These are phyloP conservation scores for Sebastes kiyomatsui DNA, from an alignment of 2,797 vertebrate genomes.

Conservation along the genomic window DNA sequence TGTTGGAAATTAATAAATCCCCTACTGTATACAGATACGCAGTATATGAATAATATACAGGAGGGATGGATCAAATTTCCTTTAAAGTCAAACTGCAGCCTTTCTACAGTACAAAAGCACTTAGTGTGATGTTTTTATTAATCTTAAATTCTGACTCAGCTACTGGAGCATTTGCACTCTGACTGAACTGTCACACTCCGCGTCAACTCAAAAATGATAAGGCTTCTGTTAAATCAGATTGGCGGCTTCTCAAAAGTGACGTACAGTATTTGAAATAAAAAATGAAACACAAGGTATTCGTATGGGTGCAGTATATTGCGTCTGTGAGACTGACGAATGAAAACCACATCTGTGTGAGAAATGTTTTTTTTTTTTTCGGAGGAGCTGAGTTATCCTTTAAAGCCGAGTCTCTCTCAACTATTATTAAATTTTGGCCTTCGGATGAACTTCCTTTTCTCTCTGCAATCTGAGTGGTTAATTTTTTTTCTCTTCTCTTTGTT, in stretches of 20 bases:
- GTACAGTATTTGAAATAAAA: background rate
- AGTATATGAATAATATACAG: background rate
- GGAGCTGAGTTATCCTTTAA: conserved; percentile 22
- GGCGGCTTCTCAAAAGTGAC: background rate
- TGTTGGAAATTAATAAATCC: background rate
- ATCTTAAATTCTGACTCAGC: background rate
- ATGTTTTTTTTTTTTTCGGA: background rate
- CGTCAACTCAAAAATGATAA: background rate
- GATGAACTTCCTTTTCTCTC: conserved; percentile 28
- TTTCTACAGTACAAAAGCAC: background rate
- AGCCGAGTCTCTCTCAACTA: conserved; percentile 32
- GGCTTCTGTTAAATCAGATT: background rate
- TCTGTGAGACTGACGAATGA: background rate
- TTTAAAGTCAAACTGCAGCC: background rate
- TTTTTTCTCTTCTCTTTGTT: conserved; percentile 1
- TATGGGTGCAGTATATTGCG: background rate
- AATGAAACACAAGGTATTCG: background rate
- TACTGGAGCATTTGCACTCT: background rate
- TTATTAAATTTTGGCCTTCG: conserved; percentile 27
- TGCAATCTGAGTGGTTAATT: background rate
- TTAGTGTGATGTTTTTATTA: background rate
- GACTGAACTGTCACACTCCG: background rate
- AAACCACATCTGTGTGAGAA: background rate
- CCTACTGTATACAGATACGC: background rate
- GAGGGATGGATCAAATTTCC: background rate